Evolutionary conservation across 2,113 vertebrate genomes (phyloP).

Genomic region (Pelobates fuscus): DNA sequence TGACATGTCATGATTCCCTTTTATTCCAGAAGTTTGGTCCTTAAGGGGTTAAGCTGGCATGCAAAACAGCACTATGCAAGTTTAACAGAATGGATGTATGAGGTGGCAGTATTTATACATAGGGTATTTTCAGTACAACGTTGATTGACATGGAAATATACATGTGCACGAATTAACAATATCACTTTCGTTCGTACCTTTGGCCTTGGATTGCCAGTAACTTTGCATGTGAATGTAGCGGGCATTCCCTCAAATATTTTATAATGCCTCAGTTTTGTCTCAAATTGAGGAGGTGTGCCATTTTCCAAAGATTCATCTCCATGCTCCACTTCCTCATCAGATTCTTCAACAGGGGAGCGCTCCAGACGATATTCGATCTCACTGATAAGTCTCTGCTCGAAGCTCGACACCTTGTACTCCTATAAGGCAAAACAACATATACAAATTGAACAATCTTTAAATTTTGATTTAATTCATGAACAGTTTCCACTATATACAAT

Average conservation of each 20-base stretch:
- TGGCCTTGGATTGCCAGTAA: constrained; percentile 87
- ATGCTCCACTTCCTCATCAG: constrained; percentile 83
- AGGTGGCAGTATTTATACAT: no score
- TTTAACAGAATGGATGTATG: no score
- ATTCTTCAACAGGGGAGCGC: constrained; percentile 90
- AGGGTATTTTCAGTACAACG: no score
- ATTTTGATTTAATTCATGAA: background rate
- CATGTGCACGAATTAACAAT: no score
- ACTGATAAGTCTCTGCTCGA: constrained; percentile 95
- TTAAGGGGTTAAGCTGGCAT: no score
- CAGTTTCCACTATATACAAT: no score
- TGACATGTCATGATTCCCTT: no score
- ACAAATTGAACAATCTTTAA: background rate
- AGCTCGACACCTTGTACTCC: constrained; percentile 98
- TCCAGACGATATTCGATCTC: constrained; percentile 96
- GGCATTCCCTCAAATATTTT: constrained; percentile 97
- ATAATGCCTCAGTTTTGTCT: constrained; percentile 90
- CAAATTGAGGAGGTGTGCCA: constrained; percentile 74
- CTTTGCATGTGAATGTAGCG: constrained; percentile 89
- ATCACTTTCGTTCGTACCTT: constrained; percentile 86
- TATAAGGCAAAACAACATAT: constrained; percentile 55
- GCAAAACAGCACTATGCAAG: no score
- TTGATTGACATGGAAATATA: no score
- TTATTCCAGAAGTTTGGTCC: no score
- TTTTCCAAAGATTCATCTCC: constrained; percentile 68